Conservation (phyloP, 2,888 invertebrate species). For the Bellardia bayeri region DNA sequence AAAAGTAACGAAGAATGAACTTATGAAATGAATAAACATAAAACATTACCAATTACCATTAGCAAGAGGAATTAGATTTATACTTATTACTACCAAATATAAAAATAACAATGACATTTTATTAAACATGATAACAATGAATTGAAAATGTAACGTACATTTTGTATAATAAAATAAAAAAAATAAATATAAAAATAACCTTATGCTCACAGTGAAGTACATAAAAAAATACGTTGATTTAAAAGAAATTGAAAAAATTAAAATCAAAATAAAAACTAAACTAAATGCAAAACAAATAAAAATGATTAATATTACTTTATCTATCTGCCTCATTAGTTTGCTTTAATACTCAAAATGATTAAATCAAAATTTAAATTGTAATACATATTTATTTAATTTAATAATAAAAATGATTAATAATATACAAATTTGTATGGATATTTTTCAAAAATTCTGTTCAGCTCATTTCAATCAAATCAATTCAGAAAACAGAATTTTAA, state of each 20-base stretch:
- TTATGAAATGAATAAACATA: background rate
- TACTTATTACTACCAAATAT: background rate
- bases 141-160: background rate
- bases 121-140: background rate
- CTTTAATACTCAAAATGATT: background rate
- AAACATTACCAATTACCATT: conserved; percentile 1
- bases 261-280: background rate
- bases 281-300: background rate
- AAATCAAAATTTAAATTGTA: background rate
- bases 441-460: background rate
- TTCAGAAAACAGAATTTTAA: too few species aligned
- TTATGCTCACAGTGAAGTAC: conserved; percentile 65
- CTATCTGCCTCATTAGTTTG: background rate
- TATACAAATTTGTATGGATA: background rate
- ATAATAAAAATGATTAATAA: background rate
- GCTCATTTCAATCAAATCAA: too few species aligned
- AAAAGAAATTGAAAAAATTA: conserved; percentile 41
- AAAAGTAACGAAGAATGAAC: background rate
- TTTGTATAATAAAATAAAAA: background rate
- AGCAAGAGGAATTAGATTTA: background rate
- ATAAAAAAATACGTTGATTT: conserved; percentile 34
- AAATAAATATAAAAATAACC: conserved; percentile 47
- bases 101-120: background rate
- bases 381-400: background rate
- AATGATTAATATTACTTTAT: background rate